These are phyloP conservation scores for Puntigrus tetrazona DNA, from an alignment of 2,113 vertebrate species.

Conservation along the genomic window DNA sequence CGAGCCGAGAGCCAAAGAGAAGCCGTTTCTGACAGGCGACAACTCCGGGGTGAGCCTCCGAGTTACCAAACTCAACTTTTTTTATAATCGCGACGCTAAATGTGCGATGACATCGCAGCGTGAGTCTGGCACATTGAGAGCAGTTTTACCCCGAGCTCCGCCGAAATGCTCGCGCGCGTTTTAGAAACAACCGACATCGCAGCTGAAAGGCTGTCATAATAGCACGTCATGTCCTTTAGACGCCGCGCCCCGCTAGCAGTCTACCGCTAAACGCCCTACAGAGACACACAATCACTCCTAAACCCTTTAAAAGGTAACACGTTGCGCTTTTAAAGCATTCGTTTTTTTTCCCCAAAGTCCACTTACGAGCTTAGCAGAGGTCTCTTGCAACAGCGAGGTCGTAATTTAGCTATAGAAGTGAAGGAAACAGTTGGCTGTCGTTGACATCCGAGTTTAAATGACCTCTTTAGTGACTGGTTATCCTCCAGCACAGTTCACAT, in stretches of 20 bases:
- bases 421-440: background rate
- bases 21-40: constrained; percentile 49
- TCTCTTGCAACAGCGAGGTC: background rate
- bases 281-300: constrained; percentile 18
- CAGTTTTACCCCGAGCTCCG: constrained; percentile 27
- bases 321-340: background rate
- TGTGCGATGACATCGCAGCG: constrained; percentile 48
- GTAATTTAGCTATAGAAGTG: background rate
- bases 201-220: constrained; percentile 50
- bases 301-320: background rate
- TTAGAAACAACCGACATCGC: constrained; percentile 35
- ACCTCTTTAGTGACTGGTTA: too few species aligned
- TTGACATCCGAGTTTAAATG: background rate
- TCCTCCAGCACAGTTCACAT: too few species aligned
- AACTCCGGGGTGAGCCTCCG: constrained; percentile 58
- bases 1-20: constrained; percentile 42
- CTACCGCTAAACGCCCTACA: constrained; percentile 30
- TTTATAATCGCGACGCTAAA: constrained; percentile 51
- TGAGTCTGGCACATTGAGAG: constrained; percentile 42
- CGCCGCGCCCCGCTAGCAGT: background rate
- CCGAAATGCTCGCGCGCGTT: constrained; percentile 9
- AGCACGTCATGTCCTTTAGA: background rate
- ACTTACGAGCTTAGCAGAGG: background rate
- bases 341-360: background rate
- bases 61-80: constrained; percentile 55